Conservation (phyloP, 2,888 invertebrate species). For the Thalpophila matura region DNA sequence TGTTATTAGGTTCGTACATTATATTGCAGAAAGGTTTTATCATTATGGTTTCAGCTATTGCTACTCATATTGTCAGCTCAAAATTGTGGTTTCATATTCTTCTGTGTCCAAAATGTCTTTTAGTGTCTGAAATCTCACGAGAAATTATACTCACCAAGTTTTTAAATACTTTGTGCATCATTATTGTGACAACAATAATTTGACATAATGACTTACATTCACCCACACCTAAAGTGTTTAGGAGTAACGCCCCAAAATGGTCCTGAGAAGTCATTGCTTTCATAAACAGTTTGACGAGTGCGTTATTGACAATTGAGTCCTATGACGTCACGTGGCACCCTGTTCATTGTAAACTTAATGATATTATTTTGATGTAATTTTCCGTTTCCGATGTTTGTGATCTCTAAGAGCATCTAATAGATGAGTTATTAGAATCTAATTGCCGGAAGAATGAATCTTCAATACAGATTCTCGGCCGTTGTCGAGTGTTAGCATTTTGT, state of each 20-base stretch:
- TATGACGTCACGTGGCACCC: conserved; percentile 23
- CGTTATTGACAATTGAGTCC: conserved; percentile 13
- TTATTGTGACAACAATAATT: not conserved
- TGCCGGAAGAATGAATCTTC: conserved; percentile 57
- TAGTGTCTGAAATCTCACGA: too few relatives aligned
- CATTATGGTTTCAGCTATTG: too few relatives aligned
- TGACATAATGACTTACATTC: conserved; percentile 6
- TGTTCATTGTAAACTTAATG: not conserved
- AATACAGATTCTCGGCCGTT: conserved; percentile 46
- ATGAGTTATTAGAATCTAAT: conserved; percentile 54
- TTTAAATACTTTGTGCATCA: conserved; percentile 1
- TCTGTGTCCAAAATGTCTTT: too few relatives aligned
- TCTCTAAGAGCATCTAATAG: conserved; percentile 54
- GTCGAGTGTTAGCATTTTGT: conserved; percentile 38
- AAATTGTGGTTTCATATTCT: too few relatives aligned
- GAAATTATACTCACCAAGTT: conserved; percentile 1
- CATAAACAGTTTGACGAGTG: conserved; percentile 14
- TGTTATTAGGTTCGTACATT: not conserved
- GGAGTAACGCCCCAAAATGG: conserved; percentile 39
- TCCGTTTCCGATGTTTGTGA: conserved; percentile 43
- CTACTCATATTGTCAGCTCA: too few relatives aligned
- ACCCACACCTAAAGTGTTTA: conserved; percentile 15
- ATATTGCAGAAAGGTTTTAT: too few relatives aligned
- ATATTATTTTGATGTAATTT: conserved; percentile 40
- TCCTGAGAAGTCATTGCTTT: conserved; percentile 31